These are phyloP conservation scores for Idris sp. DNA, from an alignment of 1,140 invertebrate species.

Conservation along the genomic window DNA sequence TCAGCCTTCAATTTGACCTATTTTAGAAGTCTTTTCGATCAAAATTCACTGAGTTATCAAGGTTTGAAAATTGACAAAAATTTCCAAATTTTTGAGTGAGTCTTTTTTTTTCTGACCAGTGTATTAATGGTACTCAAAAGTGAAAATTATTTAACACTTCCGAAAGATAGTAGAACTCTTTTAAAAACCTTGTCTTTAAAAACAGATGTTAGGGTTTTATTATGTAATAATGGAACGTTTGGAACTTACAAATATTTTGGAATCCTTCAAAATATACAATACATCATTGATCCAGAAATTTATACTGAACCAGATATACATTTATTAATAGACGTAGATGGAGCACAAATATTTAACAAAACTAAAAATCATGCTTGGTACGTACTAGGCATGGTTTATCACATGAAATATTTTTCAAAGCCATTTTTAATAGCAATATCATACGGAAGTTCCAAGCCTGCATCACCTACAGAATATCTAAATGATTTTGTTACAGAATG, in stretches of 20 bases:
- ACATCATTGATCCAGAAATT: neutral
- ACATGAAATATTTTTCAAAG: neutral
- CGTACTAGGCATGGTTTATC: neutral
- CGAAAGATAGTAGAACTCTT: neutral
- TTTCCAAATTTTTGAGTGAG: no score
- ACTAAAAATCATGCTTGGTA: neutral
- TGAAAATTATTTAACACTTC: neutral
- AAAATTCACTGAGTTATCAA: no score
- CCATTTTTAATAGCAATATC: conserved; percentile 4
- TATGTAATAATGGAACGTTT: neutral
- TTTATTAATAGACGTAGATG: neutral
- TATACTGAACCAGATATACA: neutral
- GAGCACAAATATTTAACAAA: neutral
- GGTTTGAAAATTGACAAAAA: no score
- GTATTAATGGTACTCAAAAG: neutral
- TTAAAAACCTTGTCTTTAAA: neutral
- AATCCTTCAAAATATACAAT: neutral
- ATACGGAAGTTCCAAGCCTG: neutral
- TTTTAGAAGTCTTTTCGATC: no score
- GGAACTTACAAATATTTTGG: neutral
- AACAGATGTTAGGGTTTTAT: neutral
- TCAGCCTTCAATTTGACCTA: no score
- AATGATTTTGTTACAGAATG: conserved; percentile 8
- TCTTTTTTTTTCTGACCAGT: no score
- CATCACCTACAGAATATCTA: conserved; percentile 4